A percentile compares a stretch with the other conserved stretches of the same genome.
Conservation (phyloP, 2,113 vertebrate genomes). For the Electrona antarctica region DNA sequence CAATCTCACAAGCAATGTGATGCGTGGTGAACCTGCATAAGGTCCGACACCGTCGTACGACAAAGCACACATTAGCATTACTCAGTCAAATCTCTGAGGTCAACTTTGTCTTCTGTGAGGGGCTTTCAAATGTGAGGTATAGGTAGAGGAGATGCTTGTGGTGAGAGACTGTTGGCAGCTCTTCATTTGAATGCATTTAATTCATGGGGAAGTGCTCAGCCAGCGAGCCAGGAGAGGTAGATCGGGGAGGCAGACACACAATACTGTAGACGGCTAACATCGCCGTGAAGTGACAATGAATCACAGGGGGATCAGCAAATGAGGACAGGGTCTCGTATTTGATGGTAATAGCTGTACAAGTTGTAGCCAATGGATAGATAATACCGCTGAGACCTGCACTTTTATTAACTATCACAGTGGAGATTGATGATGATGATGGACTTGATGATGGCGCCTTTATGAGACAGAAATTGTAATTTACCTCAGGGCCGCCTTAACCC, state of each 20-base stretch:
- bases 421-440: background rate
- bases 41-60: too few species aligned
- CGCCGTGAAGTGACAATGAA: constrained; percentile 32
- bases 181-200: constrained; percentile 62
- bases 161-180: constrained; percentile 55
- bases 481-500: background rate
- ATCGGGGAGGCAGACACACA: constrained; percentile 27
- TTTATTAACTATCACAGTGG: background rate
- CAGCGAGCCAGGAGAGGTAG: constrained; percentile 32
- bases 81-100: constrained; percentile 19
- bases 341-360: constrained; percentile 38
- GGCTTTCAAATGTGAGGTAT: constrained; percentile 33
- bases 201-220: constrained; percentile 62
- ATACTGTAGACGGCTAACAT: constrained; percentile 35
- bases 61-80: background rate
- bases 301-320: constrained; percentile 42
- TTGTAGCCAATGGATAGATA: constrained; percentile 27
- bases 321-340: constrained; percentile 36
- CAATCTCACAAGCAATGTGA: too few species aligned
- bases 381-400: constrained; percentile 23
- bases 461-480: background rate
- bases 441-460: background rate
- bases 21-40: too few species aligned
- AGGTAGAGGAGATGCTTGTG: constrained; percentile 24
- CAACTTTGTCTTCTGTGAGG: constrained; percentile 37